A percentile compares a stretch with the other conserved stretches of the same genome.
These are phyloP conservation scores for Anadara kagoshimensis DNA, from an alignment of 1,140 invertebrate species.

Conservation along the genomic window DNA sequence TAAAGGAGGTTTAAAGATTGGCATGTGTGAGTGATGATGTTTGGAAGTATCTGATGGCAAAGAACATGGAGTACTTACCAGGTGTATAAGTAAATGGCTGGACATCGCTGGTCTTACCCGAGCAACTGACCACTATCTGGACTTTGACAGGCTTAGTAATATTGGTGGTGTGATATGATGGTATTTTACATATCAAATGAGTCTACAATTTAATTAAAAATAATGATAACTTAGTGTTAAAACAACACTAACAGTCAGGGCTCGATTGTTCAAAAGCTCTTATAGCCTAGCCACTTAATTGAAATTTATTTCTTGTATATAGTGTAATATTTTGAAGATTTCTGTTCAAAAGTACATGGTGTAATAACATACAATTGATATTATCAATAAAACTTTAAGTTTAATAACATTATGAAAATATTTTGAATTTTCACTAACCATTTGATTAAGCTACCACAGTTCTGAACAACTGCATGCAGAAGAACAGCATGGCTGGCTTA, in stretches of 20 bases:
- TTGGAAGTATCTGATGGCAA: background rate
- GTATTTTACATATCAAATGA: constrained; percentile 94
- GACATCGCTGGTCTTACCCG: constrained; percentile 90
- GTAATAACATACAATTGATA: no score
- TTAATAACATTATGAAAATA: no score
- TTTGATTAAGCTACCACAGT: no score
- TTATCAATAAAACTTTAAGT: no score
- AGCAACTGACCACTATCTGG: constrained; percentile 88
- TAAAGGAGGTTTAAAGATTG: constrained; percentile 42
- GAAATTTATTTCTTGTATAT: no score
- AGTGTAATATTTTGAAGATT: no score
- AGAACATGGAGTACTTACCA: constrained; percentile 54
- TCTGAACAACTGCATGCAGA: no score
- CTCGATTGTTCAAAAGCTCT: background rate
- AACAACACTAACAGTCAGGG: background rate
- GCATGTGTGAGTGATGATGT: constrained; percentile 2
- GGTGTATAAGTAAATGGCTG: constrained; percentile 86
- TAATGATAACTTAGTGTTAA: background rate
- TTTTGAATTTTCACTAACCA: no score
- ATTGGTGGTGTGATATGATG: constrained; percentile 82
- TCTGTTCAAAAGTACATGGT: no score
- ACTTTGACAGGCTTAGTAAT: constrained; percentile 81
- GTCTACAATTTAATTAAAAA: constrained; percentile 79
- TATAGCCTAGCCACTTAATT: no score
- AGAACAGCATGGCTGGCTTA: no score